These are phyloP conservation scores for Drosophila ironensis DNA, from an alignment of 1,140 invertebrate species.

Conservation along the genomic window DNA sequence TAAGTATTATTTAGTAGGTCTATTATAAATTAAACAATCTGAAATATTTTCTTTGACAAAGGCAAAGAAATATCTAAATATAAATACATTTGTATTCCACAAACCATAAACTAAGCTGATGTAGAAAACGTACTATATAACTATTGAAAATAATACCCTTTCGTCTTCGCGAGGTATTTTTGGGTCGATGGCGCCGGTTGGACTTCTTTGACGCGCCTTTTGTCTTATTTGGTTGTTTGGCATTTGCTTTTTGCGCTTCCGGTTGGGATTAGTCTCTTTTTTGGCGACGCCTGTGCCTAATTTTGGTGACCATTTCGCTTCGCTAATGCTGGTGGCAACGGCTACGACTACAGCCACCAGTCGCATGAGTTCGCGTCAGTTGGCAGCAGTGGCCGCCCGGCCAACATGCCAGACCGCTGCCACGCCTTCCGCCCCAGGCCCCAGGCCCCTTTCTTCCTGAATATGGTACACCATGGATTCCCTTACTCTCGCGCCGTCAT, in stretches of 20 bases:
- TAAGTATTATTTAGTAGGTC: too few species aligned
- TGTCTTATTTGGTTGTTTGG: constrained; percentile 21
- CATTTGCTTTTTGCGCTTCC: constrained; percentile 7
- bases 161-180: neutral
- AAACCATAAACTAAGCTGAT: too few species aligned
- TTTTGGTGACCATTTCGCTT: constrained; percentile 48
- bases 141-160: neutral
- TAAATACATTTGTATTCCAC: too few species aligned
- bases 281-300: constrained; percentile 40
- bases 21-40: too few species aligned
- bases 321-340: constrained; percentile 50
- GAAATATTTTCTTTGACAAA: too few species aligned
- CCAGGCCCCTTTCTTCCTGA: neutral
- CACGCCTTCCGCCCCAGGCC: neutral
- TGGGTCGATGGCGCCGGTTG: neutral
- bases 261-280: constrained; percentile 33
- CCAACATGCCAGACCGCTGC: constrained; percentile 48
- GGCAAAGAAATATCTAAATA: too few species aligned
- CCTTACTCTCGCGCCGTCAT: constrained; percentile 34
- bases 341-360: neutral
- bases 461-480: too few species aligned
- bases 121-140: too few species aligned
- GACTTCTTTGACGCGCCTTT: neutral
- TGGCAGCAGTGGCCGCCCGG: constrained; percentile 55
- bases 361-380: constrained; percentile 49